These are phyloP conservation scores for Alentia gelatinosa DNA, from an alignment of 2,888 invertebrate genomes.

Conservation along the genomic window DNA sequence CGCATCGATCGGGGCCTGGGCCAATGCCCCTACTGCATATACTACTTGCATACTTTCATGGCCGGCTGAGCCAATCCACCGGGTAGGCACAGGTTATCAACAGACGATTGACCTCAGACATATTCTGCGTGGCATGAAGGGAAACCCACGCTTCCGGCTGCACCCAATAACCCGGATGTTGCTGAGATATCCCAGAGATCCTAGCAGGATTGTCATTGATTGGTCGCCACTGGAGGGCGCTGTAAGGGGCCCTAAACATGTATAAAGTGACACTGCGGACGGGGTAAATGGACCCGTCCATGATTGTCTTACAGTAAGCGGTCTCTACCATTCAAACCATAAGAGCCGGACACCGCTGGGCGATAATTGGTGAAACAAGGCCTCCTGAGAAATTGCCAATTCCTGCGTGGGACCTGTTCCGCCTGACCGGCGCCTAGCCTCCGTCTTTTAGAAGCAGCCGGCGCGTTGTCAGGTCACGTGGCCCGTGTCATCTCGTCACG, in stretches of 20 bases:
- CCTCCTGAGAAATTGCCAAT: background rate
- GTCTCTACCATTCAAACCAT: background rate
- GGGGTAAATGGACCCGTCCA: background rate
- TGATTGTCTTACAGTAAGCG: background rate
- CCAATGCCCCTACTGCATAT: background rate
- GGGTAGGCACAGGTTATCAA: background rate
- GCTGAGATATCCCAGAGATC: background rate
- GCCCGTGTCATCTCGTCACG: constrained; percentile 13
- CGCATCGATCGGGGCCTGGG: background rate
- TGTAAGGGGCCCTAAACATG: background rate
- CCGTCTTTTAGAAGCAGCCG: background rate
- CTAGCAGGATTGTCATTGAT: background rate
- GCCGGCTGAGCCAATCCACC: background rate
- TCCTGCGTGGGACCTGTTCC: background rate
- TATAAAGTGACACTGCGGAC: background rate
- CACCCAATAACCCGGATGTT: background rate
- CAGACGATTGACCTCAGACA: background rate
- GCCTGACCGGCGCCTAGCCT: background rate
- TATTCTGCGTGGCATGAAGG: background rate
- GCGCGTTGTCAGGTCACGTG: background rate
- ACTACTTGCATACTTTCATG: background rate
- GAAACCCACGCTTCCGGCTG: background rate
- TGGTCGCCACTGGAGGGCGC: background rate
- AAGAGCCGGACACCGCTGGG: background rate
- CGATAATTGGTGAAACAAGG: background rate